Evolutionary conservation across 2,797 vertebrate genomes (phyloP), one percentile per base, ranked within the genome.

Genomic region (Macropus fuliginosus): DNA sequence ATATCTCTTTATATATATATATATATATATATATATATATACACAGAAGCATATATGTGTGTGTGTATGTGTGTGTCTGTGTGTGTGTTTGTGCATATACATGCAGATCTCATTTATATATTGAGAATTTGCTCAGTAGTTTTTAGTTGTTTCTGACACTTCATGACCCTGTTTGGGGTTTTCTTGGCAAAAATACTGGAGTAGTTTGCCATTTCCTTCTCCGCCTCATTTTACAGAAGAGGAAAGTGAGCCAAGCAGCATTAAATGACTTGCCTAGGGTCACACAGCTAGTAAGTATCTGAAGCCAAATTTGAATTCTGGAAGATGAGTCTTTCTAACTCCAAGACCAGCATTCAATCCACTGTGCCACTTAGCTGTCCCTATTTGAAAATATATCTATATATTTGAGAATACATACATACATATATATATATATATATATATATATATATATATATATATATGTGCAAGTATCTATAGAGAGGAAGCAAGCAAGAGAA

Each of bases 11-110:
- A 57, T 27, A 57, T 56, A 27, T 56, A 27, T 55, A 55, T 55
- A 12, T 55, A 4, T 31, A 31, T 3, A 31, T 59, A 12, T 31
- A 59, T 31, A 31, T 59, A 31, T 62, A 34, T 40, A 40, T 18
- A 40, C n/a, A 8, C 18, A 40, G 28, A 74, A 40, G n/a, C 21
- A 74, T 34, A 46, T 10, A n/a, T 16, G n/a, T 46, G 46, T 46
- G 46, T 46, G 40, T 40, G 9, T 40, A 9, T 16, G 6, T 21
- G 5, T 40, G 21, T 1, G 9, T 24, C 0, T 74, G 18, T 16
- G 21, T 24, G 2, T 4, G 0, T 6, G 6, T 24, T 4, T 8
- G 0, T 10, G 5, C 24, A 66, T 1, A 27, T 0, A 66, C 5
- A n/a, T 0, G 8, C 5, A 40, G 34, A 74, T 40, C 18, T 18